These are phyloP conservation scores for Phalacrocorax aristotelis DNA, from an alignment of 2,113 vertebrate species.

Conservation along the genomic window DNA sequence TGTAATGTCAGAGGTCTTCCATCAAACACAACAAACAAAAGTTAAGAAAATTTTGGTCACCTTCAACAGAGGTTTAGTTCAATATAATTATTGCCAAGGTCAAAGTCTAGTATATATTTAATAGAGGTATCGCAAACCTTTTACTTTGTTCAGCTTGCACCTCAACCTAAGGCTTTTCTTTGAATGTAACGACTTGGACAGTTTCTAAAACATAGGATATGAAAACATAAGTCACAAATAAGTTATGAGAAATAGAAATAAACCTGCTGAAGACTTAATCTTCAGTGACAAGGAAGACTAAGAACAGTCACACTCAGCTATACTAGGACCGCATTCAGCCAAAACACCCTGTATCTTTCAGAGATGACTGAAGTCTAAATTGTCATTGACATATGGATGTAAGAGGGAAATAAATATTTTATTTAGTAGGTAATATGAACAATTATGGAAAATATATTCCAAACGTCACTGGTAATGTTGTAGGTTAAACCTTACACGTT, in stretches of 20 bases:
- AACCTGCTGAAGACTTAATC: background rate
- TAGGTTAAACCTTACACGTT: background rate
- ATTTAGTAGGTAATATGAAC: background rate
- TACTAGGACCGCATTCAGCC: background rate
- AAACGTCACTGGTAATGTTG: background rate
- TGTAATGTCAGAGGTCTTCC: background rate
- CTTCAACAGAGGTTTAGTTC: background rate
- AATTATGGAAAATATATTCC: background rate
- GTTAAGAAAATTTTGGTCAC: background rate
- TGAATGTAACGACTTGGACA: background rate
- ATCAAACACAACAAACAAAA: background rate
- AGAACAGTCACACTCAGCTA: background rate
- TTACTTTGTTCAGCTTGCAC: background rate
- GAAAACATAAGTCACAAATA: background rate
- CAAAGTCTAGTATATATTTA: background rate
- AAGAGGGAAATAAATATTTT: background rate
- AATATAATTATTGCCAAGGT: background rate
- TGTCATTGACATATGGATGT: background rate
- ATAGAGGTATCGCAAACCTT: background rate
- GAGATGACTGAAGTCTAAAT: background rate
- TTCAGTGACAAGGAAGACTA: background rate
- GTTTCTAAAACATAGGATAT: background rate
- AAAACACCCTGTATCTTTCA: background rate
- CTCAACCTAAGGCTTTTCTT: background rate
- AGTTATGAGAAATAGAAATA: background rate